Conservation (phyloP, 2,113 vertebrate genomes). For the Notothenia coriiceps region DNA sequence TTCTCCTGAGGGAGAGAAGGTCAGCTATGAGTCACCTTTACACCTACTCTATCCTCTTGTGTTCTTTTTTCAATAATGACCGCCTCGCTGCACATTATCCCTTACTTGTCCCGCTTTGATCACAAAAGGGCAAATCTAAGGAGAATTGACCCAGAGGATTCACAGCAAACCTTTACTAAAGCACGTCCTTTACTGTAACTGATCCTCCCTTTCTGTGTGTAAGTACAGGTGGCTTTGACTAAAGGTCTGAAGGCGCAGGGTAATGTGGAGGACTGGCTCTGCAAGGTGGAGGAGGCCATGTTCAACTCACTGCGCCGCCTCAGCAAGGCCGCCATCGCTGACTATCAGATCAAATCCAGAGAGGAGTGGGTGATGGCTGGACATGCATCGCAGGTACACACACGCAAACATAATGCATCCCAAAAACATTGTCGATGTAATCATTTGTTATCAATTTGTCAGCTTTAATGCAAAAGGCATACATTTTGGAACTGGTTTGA, state of each 20-base stretch:
- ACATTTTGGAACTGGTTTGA: too few relatives aligned
- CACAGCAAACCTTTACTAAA: not conserved
- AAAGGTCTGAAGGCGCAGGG: slow-evolving; percentile 89
- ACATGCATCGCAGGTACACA: slow-evolving; percentile 87
- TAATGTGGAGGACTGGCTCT: slow-evolving; percentile 90
- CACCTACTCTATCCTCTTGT: not conserved
- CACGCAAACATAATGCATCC: not conserved
- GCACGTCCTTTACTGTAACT: not conserved
- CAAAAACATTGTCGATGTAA: not conserved
- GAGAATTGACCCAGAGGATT: not conserved
- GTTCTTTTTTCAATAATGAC: too few relatives aligned
- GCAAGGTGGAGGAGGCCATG: slow-evolving; percentile 90
- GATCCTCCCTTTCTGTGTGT: slow-evolving; percentile 9
- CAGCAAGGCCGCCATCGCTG: slow-evolving; percentile 86
- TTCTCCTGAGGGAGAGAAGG: slow-evolving; percentile 89
- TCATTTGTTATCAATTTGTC: not conserved
- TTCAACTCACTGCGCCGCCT: slow-evolving; percentile 85
- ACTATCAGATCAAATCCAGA: slow-evolving; percentile 84
- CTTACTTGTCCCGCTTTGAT: not conserved
- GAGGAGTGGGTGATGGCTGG: slow-evolving; percentile 86
- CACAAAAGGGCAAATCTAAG: not conserved
- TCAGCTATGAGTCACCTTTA: slow-evolving; percentile 54
- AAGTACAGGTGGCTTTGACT: slow-evolving; percentile 82
- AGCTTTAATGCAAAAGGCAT: too few relatives aligned
- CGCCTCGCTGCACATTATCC: too few relatives aligned